These are phyloP conservation scores for Halcyon badia DNA, from an alignment of 2,797 vertebrate genomes.

Conservation along the genomic window DNA sequence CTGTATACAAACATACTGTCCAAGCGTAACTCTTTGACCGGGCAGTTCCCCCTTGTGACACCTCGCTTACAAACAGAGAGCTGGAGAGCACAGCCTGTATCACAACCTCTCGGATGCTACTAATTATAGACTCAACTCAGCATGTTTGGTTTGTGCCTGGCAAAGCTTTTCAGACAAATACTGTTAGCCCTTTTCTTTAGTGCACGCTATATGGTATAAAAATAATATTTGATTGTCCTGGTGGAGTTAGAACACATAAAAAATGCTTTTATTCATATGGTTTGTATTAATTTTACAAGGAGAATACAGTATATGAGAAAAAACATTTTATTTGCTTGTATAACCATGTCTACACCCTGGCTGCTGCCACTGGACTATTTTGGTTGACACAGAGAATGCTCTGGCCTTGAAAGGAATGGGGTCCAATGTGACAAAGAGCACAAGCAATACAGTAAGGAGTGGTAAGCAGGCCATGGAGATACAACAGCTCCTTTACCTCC, in stretches of 20 bases:
- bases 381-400: background rate
- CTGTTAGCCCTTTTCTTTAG: background rate
- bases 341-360: background rate
- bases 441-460: background rate
- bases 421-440: background rate
- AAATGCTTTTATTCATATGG: background rate
- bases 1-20: background rate
- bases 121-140: background rate
- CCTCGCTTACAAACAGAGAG: background rate
- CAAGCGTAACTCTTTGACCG: background rate
- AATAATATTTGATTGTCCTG: background rate
- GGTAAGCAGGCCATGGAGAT: background rate
- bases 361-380: background rate
- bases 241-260: background rate
- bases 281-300: slow-evolving; percentile 44
- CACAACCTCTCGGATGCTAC: background rate
- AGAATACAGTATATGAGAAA: background rate
- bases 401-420: accelerated
- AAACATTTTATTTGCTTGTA: background rate
- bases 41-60: background rate
- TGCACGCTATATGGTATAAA: background rate
- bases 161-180: background rate
- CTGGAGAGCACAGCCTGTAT: background rate
- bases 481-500: background rate
- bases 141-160: background rate